Evolutionary conservation across 1,140 invertebrate genomes (phyloP).

Genomic region (Hyphantria cunea): DNA sequence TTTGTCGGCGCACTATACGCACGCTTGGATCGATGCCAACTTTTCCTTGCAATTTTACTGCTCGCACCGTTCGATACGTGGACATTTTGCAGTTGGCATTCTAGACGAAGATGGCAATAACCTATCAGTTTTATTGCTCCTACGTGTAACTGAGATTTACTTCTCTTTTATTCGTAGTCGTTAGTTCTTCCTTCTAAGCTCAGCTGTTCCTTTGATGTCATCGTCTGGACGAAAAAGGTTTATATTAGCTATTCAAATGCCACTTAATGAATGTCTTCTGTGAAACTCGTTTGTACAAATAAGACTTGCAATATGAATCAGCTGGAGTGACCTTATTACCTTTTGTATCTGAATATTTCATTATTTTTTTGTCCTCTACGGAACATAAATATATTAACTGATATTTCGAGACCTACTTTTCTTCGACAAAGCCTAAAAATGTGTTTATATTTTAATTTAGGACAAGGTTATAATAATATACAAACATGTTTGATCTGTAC

Average conservation of each 20-base stretch:
- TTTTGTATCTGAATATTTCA: background rate
- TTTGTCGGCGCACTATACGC: conserved; percentile 37
- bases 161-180: conserved; percentile 25
- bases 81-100: conserved; percentile 62
- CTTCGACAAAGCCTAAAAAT: background rate
- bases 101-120: conserved; percentile 67
- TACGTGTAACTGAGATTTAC: conserved; percentile 35
- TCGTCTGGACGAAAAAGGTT: conserved; percentile 6
- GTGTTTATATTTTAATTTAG: background rate
- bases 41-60: conserved; percentile 74
- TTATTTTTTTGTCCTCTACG: background rate
- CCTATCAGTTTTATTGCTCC: conserved; percentile 64
- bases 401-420: background rate
- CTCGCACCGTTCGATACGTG: conserved; percentile 52
- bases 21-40: conserved; percentile 59
- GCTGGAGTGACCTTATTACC: conserved; percentile 4
- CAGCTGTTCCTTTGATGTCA: conserved; percentile 23
- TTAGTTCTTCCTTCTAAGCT: conserved; percentile 18
- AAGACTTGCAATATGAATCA: conserved; percentile 8
- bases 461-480: background rate
- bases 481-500: too few species aligned
- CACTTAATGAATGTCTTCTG: conserved; percentile 23
- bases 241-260: conserved; percentile 19
- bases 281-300: background rate
- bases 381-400: too few species aligned